Conservation (phyloP, 1,140 invertebrate genomes). For the Spodoptera litura region DNA sequence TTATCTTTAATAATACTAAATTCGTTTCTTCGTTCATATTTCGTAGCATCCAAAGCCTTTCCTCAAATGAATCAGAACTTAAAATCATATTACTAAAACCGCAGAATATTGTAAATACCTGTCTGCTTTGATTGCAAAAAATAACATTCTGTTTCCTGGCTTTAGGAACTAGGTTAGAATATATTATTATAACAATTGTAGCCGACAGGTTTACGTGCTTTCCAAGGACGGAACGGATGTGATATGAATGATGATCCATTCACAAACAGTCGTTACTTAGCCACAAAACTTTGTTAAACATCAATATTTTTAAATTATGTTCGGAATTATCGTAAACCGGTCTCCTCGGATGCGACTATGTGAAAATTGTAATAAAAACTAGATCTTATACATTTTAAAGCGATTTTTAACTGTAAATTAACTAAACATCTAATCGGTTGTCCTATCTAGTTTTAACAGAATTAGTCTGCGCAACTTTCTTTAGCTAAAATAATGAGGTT, state of each 20-base stretch:
- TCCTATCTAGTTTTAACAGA: neutral
- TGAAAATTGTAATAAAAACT: constrained; percentile 5
- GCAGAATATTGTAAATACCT: neutral
- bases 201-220: too few relatives aligned
- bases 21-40: too few relatives aligned
- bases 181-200: too few relatives aligned
- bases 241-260: too few relatives aligned
- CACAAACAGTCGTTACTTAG: neutral
- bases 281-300: neutral
- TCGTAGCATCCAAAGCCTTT: too few relatives aligned
- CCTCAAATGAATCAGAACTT: too few relatives aligned
- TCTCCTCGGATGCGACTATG: neutral
- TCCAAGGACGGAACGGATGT: too few relatives aligned
- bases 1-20: neutral
- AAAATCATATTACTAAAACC: neutral
- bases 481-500: neutral
- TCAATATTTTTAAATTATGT: neutral
- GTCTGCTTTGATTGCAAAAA: too few relatives aligned
- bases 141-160: too few relatives aligned
- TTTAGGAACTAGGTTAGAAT: too few relatives aligned
- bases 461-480: neutral
- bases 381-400: neutral
- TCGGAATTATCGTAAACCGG: neutral
- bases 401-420: neutral
- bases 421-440: too few relatives aligned